These are phyloP conservation scores for Drosophila orosa DNA, from an alignment of 1,140 invertebrate species.

Conservation along the genomic window DNA sequence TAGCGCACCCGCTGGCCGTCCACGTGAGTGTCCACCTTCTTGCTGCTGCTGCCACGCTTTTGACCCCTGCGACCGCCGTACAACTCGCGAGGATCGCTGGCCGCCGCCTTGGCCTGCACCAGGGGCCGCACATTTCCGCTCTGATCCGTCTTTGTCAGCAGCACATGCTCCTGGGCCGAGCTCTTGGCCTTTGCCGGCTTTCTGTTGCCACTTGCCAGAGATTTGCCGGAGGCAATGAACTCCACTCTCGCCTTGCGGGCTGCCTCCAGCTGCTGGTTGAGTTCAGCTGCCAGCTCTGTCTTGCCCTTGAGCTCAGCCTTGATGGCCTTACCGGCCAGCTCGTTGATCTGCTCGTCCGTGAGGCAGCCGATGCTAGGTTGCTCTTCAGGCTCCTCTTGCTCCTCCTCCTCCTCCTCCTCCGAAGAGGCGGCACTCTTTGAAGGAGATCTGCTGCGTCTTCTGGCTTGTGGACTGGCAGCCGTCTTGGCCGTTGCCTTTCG, in stretches of 20 bases:
- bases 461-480: background rate
- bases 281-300: constrained; percentile 87
- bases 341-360: constrained; percentile 94
- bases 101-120: constrained; percentile 24
- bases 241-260: constrained; percentile 87
- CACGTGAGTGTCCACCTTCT: constrained; percentile 90
- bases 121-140: constrained; percentile 88
- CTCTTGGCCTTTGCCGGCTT: constrained; percentile 3
- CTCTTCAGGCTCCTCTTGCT: constrained; percentile 11
- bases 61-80: constrained; percentile 83
- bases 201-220: background rate
- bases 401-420: background rate
- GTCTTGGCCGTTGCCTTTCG: constrained; percentile 24
- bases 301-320: constrained; percentile 97
- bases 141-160: constrained; percentile 89
- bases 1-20: constrained; percentile 91
- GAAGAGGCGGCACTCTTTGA: constrained; percentile 1
- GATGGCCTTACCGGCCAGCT: constrained; percentile 93
- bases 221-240: constrained; percentile 42
- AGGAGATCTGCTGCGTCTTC: constrained; percentile 2
- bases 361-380: constrained; percentile 58
- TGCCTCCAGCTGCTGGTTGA: constrained; percentile 90
- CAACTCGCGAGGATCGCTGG: constrained; percentile 40
- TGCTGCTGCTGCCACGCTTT: constrained; percentile 86
- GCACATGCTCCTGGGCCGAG: constrained; percentile 84